Conservation (phyloP, 2,113 vertebrate species). For the Chauna torquata region DNA sequence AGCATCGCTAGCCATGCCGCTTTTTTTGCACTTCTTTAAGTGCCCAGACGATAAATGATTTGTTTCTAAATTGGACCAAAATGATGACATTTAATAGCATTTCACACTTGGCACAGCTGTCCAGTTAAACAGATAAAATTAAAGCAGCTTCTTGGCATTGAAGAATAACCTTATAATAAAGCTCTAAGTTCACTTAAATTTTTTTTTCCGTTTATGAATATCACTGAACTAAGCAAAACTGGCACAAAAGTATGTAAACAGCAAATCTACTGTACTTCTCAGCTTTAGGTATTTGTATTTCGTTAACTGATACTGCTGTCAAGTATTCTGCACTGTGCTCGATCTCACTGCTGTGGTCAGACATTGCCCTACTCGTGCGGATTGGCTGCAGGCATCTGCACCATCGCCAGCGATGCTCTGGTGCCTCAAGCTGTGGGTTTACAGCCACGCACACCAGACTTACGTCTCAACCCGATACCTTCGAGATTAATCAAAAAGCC, state of each 20-base stretch:
- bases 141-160: background rate
- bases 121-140: background rate
- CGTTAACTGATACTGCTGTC: background rate
- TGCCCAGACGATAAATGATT: background rate
- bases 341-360: background rate
- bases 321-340: background rate
- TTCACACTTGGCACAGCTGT: background rate
- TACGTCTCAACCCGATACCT: background rate
- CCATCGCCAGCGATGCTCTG: background rate
- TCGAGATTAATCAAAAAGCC: background rate
- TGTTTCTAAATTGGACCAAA: background rate
- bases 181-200: background rate
- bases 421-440: background rate
- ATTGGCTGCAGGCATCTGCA: background rate
- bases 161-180: background rate
- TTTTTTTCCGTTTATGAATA: background rate
- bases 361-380: background rate
- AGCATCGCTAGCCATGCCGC: background rate
- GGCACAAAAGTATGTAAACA: background rate
- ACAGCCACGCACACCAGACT: background rate
- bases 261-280: background rate
- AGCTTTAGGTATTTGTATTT: background rate
- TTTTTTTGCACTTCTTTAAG: background rate
- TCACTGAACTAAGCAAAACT: background rate
- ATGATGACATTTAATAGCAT: background rate